A percentile compares a stretch with the other conserved stretches of the same genome.
Conservation (phyloP, 1,140 invertebrate species). For the Ceratina japonica region DNA sequence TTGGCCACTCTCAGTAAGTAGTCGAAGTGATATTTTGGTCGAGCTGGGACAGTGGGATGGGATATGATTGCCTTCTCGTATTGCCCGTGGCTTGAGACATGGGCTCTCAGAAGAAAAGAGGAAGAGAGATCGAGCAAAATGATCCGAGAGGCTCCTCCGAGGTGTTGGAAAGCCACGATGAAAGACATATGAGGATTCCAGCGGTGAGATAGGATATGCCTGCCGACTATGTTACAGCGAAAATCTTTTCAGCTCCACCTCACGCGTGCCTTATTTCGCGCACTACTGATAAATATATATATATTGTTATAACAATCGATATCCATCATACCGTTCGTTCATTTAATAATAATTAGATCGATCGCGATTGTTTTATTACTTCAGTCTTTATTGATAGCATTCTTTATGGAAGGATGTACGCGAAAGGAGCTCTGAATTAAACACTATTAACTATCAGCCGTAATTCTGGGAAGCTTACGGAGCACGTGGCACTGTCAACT, state of each 20-base stretch:
- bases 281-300: neutral
- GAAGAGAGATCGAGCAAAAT: constrained; percentile 49
- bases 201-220: constrained; percentile 75
- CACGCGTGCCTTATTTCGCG: neutral
- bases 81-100: constrained; percentile 35
- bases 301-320: too few species aligned
- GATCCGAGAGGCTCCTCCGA: constrained; percentile 57
- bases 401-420: too few species aligned
- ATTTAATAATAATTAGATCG: neutral
- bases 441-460: neutral
- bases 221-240: constrained; percentile 55
- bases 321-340: neutral
- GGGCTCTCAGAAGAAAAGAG: constrained; percentile 41
- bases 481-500: constrained; percentile 49
- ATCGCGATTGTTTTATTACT: neutral
- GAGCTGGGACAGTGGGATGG: constrained; percentile 57
- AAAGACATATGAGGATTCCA: constrained; percentile 79
- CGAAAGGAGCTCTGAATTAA: too few species aligned
- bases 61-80: constrained; percentile 56
- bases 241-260: constrained; percentile 43
- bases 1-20: constrained; percentile 46
- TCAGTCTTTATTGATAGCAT: neutral
- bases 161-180: constrained; percentile 70
- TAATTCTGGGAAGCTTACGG: constrained; percentile 1
- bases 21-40: constrained; percentile 68